A percentile compares a stretch with the other conserved stretches of the same genome.
These are phyloP conservation scores for Plectropomus leopardus DNA, from an alignment of 2,113 vertebrate genomes.

Conservation along the genomic window DNA sequence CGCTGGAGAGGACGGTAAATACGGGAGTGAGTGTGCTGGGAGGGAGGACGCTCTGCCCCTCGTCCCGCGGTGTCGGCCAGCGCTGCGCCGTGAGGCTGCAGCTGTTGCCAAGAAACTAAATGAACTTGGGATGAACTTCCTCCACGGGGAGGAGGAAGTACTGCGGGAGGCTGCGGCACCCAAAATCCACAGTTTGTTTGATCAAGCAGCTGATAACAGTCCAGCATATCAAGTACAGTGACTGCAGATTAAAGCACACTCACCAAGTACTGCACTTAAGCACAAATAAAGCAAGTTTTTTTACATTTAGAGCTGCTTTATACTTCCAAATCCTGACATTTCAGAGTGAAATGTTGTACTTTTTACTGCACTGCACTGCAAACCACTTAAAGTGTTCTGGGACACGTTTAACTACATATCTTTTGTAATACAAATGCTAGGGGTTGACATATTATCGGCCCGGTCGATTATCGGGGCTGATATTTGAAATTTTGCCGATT, in stretches of 20 bases:
- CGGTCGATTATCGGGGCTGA: too few relatives aligned
- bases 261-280: not conserved
- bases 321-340: not conserved
- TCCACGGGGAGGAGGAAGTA: conserved; percentile 1
- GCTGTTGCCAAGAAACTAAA: conserved; percentile 72
- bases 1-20: not conserved
- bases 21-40: conserved; percentile 2
- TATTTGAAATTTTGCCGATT: too few relatives aligned
- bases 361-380: not conserved
- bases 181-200: not conserved
- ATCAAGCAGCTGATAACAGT: conserved; percentile 2
- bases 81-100: conserved; percentile 43
- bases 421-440: too few relatives aligned
- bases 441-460: too few relatives aligned
- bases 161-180: too few relatives aligned
- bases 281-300: not conserved
- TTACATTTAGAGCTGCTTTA: not conserved
- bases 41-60: conserved; percentile 46
- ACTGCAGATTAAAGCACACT: not conserved
- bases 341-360: not conserved
- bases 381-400: too few relatives aligned
- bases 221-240: not conserved
- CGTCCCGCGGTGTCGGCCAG: conserved; percentile 38
- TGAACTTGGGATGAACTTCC: conserved; percentile 72
- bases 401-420: too few relatives aligned